Percentiles rank a stretch among this genome's conserved stretches.
These are phyloP conservation scores for Charina bottae DNA, from an alignment of 2,113 vertebrate species.

Conservation along the genomic window DNA sequence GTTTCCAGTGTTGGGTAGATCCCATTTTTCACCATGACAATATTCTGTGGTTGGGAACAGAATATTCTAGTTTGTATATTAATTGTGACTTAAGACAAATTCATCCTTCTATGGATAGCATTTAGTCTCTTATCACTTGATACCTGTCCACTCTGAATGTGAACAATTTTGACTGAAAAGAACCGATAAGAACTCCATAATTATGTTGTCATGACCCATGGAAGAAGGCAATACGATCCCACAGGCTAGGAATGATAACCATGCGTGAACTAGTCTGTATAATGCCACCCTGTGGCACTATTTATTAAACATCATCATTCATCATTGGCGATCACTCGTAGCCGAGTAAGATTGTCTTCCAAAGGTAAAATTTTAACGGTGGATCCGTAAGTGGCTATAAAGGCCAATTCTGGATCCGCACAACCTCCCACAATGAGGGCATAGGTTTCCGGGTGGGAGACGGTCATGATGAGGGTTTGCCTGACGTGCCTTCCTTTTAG, in stretches of 20 bases:
- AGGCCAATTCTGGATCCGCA: too few relatives aligned
- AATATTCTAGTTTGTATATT: background rate
- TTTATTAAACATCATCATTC: background rate
- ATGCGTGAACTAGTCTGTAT: background rate
- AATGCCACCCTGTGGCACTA: background rate
- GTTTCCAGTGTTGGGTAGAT: background rate
- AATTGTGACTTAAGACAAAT: background rate
- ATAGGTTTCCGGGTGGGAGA: too few relatives aligned
- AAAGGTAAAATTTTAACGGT: too few relatives aligned
- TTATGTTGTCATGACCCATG: background rate
- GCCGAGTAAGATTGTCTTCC: too few relatives aligned
- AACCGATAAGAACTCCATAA: background rate
- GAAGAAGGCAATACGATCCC: background rate
- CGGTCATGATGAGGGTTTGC: too few relatives aligned
- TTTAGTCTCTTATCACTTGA: background rate
- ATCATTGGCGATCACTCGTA: too few relatives aligned
- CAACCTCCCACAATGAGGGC: too few relatives aligned
- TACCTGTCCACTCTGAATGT: background rate
- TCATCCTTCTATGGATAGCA: background rate
- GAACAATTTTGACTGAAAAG: background rate
- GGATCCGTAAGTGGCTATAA: too few relatives aligned
- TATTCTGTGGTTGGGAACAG: background rate
- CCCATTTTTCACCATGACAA: background rate
- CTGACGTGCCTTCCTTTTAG: too few relatives aligned
- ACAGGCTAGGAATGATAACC: background rate